These are phyloP conservation scores for Orthosia incerta DNA, from an alignment of 2,888 invertebrate genomes.

Conservation along the genomic window DNA sequence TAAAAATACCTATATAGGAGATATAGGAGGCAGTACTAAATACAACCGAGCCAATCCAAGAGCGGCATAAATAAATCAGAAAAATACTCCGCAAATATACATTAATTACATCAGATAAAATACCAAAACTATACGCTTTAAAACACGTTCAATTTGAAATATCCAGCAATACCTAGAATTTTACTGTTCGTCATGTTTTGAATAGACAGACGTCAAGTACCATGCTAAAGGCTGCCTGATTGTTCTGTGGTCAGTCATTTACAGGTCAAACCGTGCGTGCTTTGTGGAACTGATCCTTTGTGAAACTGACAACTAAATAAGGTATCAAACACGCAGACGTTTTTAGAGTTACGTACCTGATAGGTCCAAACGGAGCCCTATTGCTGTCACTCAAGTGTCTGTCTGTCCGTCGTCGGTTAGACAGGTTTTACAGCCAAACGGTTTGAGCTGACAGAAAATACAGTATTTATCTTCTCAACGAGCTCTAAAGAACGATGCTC, in stretches of 20 bases:
- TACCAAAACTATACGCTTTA: neutral
- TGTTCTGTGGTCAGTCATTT: slow-evolving; percentile 5
- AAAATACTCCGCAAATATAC: neutral
- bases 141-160: slow-evolving; percentile 3
- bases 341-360: neutral
- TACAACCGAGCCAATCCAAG: too few species aligned
- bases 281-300: slow-evolving; percentile 20
- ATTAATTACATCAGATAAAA: neutral
- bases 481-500: too few species aligned
- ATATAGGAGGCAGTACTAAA: too few species aligned
- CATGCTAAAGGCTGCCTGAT: neutral
- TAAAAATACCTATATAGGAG: too few species aligned
- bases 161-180: neutral
- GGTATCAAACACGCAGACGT: neutral
- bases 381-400: too few species aligned
- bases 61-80: neutral
- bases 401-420: too few species aligned
- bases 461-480: too few species aligned
- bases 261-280: neutral
- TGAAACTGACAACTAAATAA: slow-evolving; percentile 11
- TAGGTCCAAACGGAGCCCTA: too few species aligned
- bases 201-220: neutral
- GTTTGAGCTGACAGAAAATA: too few species aligned
- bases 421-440: too few species aligned
- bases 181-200: neutral